A percentile compares a stretch with the other conserved stretches of the same genome.
Evolutionary conservation across 2,113 vertebrate genomes (phyloP).

Genomic region (Gymnogyps californianus): DNA sequence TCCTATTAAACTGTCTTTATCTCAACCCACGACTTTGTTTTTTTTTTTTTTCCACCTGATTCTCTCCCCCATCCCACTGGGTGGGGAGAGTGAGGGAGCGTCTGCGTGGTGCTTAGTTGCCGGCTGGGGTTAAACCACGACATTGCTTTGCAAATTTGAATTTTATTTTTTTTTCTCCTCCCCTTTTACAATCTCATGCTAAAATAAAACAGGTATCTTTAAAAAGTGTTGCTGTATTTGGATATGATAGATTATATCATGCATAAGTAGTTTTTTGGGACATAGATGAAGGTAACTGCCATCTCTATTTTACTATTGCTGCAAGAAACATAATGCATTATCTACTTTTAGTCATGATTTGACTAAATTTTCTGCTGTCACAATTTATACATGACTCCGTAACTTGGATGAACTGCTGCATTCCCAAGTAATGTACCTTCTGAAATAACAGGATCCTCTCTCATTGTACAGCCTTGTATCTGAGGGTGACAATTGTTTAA

Average conservation of each 20-base stretch:
- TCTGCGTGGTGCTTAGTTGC: no score
- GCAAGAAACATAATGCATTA: background rate
- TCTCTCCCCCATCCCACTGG: no score
- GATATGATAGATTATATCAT: background rate
- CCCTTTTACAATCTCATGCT: background rate
- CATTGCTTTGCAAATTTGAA: background rate
- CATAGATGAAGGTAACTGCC: background rate
- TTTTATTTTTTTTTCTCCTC: no score
- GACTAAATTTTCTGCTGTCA: background rate
- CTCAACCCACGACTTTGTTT: no score
- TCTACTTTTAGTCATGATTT: background rate
- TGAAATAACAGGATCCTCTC: background rate
- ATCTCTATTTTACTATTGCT: background rate
- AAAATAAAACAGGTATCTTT: background rate
- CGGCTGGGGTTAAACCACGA: no score
- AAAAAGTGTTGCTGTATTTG: background rate
- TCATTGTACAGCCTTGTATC: background rate
- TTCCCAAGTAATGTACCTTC: background rate
- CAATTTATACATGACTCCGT: background rate
- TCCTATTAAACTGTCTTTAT: no score
- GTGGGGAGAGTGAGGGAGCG: no score
- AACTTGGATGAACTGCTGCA: background rate
- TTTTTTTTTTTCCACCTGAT: no score
- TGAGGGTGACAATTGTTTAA: background rate
- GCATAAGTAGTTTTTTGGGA: background rate